Conservation (phyloP, 2,113 vertebrate species). For the Eleginops maclovinus region DNA sequence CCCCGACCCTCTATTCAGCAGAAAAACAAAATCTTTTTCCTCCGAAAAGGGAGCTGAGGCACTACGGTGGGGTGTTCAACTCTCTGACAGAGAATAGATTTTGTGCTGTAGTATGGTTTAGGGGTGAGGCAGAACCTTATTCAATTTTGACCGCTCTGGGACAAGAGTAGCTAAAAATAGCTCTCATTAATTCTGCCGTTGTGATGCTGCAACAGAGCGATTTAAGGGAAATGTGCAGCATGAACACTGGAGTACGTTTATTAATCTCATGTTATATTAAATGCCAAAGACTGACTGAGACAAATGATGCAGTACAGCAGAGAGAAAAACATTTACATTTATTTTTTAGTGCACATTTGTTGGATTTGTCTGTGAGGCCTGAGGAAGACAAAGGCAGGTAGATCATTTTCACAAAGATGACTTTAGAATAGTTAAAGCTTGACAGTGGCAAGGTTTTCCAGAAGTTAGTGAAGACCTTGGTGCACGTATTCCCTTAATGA, state of each 20-base stretch:
- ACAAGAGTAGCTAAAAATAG: slow-evolving; percentile 74
- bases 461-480: no score
- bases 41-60: slow-evolving; percentile 33
- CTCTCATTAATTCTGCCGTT: slow-evolving; percentile 79
- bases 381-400: slow-evolving; percentile 12
- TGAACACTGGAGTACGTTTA: slow-evolving; percentile 61
- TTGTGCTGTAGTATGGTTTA: slow-evolving; percentile 66
- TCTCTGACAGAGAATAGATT: slow-evolving; percentile 53
- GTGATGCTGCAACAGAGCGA: slow-evolving; percentile 78
- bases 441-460: no score
- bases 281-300: slow-evolving; percentile 32
- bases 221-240: slow-evolving; percentile 71
- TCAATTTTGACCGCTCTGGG: slow-evolving; percentile 75
- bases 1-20: slow-evolving; percentile 29
- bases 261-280: slow-evolving; percentile 65
- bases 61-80: slow-evolving; percentile 40
- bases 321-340: slow-evolving; percentile 30
- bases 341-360: slow-evolving; percentile 17
- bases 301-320: slow-evolving; percentile 46
- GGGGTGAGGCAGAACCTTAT: slow-evolving; percentile 67
- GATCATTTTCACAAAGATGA: slow-evolving; percentile 23
- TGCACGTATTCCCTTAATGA: no score
- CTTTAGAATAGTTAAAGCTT: no score
- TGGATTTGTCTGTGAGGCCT: slow-evolving; percentile 26
- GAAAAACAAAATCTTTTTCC: slow-evolving; percentile 58